These are phyloP conservation scores for Gambelia wislizenii DNA, from an alignment of 2,797 vertebrate species.

Conservation along the genomic window DNA sequence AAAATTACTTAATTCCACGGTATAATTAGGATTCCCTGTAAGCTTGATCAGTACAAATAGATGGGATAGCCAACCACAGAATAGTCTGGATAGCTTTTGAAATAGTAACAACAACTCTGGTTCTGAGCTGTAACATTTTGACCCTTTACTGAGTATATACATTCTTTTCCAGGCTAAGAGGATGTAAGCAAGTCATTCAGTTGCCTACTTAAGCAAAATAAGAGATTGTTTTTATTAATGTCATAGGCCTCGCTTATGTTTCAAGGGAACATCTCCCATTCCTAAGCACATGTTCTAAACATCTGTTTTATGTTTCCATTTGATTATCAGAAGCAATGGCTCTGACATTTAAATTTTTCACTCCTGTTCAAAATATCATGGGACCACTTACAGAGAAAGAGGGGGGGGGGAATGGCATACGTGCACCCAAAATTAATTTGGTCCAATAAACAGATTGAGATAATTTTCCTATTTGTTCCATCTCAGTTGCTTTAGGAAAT, in stretches of 20 bases:
- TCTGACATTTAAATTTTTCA: conserved; percentile 60
- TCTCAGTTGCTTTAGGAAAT: neutral
- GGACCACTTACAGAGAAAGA: conserved; percentile 50
- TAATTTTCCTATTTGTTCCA: conserved; percentile 18
- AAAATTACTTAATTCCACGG: conserved; percentile 51
- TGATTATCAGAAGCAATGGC: conserved; percentile 50
- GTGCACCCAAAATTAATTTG: conserved; percentile 45
- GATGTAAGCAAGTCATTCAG: conserved; percentile 39
- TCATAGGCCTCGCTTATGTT: conserved; percentile 56
- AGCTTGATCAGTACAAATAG: conserved; percentile 51
- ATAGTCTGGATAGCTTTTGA: conserved; percentile 30
- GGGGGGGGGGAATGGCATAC: conserved; percentile 31
- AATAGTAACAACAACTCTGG: conserved; percentile 30
- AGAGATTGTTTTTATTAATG: conserved; percentile 38
- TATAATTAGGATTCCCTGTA: conserved; percentile 60
- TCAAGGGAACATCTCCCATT: conserved; percentile 56
- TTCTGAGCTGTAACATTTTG: conserved; percentile 44
- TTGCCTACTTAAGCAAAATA: conserved; percentile 54
- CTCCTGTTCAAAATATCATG: neutral
- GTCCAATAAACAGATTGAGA: conserved; percentile 18
- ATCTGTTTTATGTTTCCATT: conserved; percentile 57
- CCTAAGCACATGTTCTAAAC: conserved; percentile 58
- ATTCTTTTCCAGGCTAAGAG: conserved; percentile 50
- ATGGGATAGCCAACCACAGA: conserved; percentile 45
- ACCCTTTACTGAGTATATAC: conserved; percentile 35